Base-by-base conservation (phyloP, 2,888 invertebrate species). In the Nomada flava region DNA sequence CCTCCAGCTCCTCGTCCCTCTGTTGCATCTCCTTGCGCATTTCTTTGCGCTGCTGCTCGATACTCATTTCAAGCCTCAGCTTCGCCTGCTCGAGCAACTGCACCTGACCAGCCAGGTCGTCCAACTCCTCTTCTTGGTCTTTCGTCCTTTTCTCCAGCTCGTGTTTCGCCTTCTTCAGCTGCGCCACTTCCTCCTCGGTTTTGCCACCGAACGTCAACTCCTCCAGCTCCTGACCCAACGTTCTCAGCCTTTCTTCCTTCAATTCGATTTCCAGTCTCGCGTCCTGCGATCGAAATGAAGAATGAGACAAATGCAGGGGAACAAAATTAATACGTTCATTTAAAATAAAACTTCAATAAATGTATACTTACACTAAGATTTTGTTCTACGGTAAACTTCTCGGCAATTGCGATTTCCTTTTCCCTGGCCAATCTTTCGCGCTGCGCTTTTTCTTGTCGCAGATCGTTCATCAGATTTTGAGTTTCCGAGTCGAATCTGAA, bases 121-220 rank as follows among this genome's bases (percentile, higher is more conserved):
- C 99, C 69, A 99, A 95, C 93, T 99, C 99, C 93, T 99, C 99
- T 92, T 99, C 99, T 94, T 97, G 97, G 92, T 98, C 97, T 83
- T 98, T 96, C 47, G 96, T 94, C 84, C 98, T 96, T 59, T 97
- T 95, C 93, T 99, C 98, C 82, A 98, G 95, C 87, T 99, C 98
- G 86, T 98, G 96, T 92, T 98, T 98, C 26, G 96, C 96, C 89
- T 98, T 96, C 83, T 98, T 96, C 89, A 99, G 95, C 71, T 96
- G 95, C 9, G 97, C 96, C 57, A 98, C 95, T 94, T 98, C 98
- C 92, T 98, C 98, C 75, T 98, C 98, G 0, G 97, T 97, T 82
- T 97, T 96, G 15, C 96, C 96, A 79, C 96, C 95, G 93, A 96
- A 96, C 1, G 97, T 97, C 76, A 98, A 94, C 92, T 98, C 98